Evolutionary conservation across 2,888 invertebrate species (phyloP), one percentile per base, ranked within the genome.

Genomic region (Drosophila greeni): DNA sequence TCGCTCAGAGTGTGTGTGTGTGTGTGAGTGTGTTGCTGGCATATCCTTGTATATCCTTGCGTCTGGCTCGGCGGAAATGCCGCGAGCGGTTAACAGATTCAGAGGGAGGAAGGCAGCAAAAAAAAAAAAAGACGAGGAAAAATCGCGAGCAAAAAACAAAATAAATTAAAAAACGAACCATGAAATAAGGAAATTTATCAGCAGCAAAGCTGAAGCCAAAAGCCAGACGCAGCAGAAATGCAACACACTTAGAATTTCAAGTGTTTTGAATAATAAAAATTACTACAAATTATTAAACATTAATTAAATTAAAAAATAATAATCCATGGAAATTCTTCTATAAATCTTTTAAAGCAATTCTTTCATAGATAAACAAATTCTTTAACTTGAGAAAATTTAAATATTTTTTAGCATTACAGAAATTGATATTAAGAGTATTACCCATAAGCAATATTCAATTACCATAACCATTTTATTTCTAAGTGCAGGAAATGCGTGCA

Each of bases 101-200:
- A 20, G 29, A 34, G 49, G 24, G 34, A 31, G 36, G 7, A 24
- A 40, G 72, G 77, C 82, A 70, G 70, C 70, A 70, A 69, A 74
- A 67, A 62, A 72, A 54, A 72, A 70, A 69, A 74, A 67, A 62
- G 70, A 54, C 43, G 16, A 39, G 52, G 29, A 59, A 29, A 55
- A 42, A 57, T 40, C 39, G 37, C 47, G 45, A 52, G 52, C 45
- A 34, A 66, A 49, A 53, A 51, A 37, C 39, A 66, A 72, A 74
- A 64, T 66, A 82, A 84, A 84, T 82, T 75, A 80, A 75, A 80
- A 83, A 83, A 78, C 83, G 83, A 83, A 81, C 45, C 83, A 81
- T 80, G 78, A 80, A 83, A 80, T 83, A 83, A 81, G 83, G 69
- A 80, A 80, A 80, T 83, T 80, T 80, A 83, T 83, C 79, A 80